Base-by-base conservation (phyloP, 2,888 invertebrate genomes). In the Leucophora obtusa region DNA sequence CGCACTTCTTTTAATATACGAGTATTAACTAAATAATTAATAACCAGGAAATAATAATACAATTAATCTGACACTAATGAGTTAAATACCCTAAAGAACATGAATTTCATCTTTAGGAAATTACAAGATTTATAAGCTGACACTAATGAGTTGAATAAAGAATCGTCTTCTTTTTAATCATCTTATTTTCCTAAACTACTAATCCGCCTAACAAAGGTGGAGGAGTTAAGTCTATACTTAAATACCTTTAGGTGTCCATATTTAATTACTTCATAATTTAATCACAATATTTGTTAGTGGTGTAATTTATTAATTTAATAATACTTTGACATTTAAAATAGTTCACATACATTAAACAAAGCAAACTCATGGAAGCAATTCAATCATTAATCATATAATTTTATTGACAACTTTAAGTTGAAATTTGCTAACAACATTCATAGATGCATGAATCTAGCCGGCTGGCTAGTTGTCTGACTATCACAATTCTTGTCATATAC, bases 301-400 rank as follows among this genome's bases (percentile, higher is more conserved):
- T 73, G 51, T 21, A 35, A 53, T 24, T 33, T 15, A 51, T 54
- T 56, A 58, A 77, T 81, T 77, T 28, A 58, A 72, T 81, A 81
- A 74, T 51, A 72, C 81, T 81, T 71, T 81, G 81, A 77, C 81
- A 77, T 81, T 81, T 81, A 77, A 77, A 81, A 71, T 74, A 62
- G 77, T 77, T 74, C 73, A 81, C 56, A 60, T 70, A 47, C 53
- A 66, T 38, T 5, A 38, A 38, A 38, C 11, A 38, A 2, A 38
- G 6, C 38, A 11, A 38, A 38, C 11, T 58, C 24, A 53, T 24
- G 43, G 65, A 65, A 56, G 80, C 24, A 81, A 74, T 77, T 81
- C 81, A 51, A 70, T 74, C 77, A 81, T 81, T 70, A 81, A 81
- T 81, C 81, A 77, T 77, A 73, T 60, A 66, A 70, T 81, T 77